phyloP scores from a whole-genome alignment of 2,113 vertebrate species.

The Scolopax mira region DNA sequence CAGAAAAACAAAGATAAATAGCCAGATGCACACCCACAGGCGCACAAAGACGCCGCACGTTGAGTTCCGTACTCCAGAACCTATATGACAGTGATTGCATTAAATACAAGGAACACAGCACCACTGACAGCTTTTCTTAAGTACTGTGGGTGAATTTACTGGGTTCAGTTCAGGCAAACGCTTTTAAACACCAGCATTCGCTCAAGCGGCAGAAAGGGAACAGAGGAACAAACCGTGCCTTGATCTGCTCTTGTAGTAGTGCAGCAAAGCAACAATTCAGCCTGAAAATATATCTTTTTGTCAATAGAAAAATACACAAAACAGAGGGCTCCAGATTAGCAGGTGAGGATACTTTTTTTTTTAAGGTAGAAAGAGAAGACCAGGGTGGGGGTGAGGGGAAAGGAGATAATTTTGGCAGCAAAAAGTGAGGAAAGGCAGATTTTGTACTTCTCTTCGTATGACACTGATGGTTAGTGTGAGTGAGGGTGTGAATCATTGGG shows the following conservation, averaged over 20 bases:
- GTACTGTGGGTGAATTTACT: background rate
- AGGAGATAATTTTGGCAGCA: background rate
- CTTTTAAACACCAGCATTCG: background rate
- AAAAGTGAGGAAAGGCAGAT: background rate
- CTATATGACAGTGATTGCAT: background rate
- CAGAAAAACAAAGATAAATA: background rate
- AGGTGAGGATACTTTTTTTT: background rate
- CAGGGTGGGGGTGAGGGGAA: background rate
- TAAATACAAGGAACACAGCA: background rate
- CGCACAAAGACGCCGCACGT: accelerated
- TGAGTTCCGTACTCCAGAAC: background rate
- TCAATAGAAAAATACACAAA: background rate
- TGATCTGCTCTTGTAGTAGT: background rate
- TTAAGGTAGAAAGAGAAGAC: background rate
- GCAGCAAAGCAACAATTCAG: background rate
- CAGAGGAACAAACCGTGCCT: background rate
- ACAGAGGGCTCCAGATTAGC: background rate
- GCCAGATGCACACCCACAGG: background rate
- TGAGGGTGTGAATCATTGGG: background rate
- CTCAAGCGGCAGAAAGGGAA: background rate
- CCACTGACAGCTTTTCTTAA: background rate
- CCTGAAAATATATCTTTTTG: background rate
- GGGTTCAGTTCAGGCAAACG: conserved; percentile 3
- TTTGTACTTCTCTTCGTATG: background rate
- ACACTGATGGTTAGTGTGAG: background rate